Conservation (phyloP, 2,113 vertebrate genomes). For the Crotalus viridis region DNA sequence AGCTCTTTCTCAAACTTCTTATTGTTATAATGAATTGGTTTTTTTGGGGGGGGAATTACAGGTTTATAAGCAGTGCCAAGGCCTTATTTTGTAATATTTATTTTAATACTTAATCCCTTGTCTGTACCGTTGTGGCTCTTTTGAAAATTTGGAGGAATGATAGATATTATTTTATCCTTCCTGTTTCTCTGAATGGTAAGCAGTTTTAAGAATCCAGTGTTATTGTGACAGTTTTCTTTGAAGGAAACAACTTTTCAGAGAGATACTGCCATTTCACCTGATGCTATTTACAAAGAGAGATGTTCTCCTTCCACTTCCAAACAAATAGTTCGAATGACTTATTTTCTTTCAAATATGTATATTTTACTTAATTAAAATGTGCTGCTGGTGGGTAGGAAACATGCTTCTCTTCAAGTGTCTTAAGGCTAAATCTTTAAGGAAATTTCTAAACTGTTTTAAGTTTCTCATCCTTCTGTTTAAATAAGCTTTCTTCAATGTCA, state of each 20-base stretch:
- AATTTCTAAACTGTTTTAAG: neutral
- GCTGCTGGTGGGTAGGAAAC: neutral
- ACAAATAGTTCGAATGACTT: neutral
- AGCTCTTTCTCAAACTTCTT: neutral
- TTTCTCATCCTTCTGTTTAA: neutral
- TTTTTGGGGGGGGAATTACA: neutral
- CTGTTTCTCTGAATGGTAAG: neutral
- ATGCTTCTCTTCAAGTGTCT: neutral
- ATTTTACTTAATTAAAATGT: neutral
- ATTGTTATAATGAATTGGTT: neutral
- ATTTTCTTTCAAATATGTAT: neutral
- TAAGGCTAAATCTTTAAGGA: neutral
- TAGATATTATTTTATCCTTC: neutral
- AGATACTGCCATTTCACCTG: neutral
- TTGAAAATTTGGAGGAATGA: neutral
- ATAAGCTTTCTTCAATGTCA: neutral
- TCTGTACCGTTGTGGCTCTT: neutral
- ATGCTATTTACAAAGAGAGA: neutral
- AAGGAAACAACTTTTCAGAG: neutral
- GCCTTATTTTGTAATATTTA: neutral
- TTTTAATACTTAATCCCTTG: neutral
- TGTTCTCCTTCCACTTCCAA: neutral
- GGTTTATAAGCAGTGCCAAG: neutral
- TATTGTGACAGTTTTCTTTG: neutral
- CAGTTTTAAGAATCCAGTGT: neutral